Evolutionary conservation across 2,797 vertebrate species (phyloP), one percentile per base, ranked within the genome.

Genomic region (Aythya fuligula): DNA sequence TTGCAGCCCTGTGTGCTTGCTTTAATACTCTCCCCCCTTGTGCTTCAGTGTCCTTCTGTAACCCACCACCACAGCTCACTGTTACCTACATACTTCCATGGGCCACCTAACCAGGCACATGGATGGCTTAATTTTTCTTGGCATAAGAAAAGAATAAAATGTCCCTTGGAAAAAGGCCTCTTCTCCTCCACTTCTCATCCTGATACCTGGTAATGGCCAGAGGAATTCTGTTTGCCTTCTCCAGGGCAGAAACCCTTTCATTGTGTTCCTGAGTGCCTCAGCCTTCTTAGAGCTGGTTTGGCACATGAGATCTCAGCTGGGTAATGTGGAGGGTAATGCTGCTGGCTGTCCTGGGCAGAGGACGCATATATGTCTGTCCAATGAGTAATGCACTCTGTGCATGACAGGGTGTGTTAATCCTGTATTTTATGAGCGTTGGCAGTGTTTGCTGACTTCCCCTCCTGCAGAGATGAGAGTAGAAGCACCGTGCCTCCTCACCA

Each of bases 401-500:
- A 13, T 66, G 41, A 12, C 0, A 25, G 60, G 49, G 32, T 65
- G 28, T 4, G 3, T 72, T 60, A 81, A 60, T 53, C 71, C 64
- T 53, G 39, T 56, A 9, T 65, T 83, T 90, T 72, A 56, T 75
- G 76, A 66, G 45, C 36, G 14, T 65, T 81, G 62, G 18, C 69
- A 69, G 66, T 49, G 65, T 62, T 75, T 91, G 85, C 79, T 87
- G 95, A 84, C 79, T 93, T 96, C 75, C 79, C 80, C 21, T 84
- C 49, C 51, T 16, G 36, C 3, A 15, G 82, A 96, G 82, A 88
- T 92, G 82, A 94, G 91, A 24, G 25, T 67, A 65, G 54, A 87
- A 94, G 58, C 25, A 54, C 5, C 0, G 2, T 51, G 39, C 20
- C 49, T 85, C 34, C n/a, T 65, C 65, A 67, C 21, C 53, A 32